Base-by-base conservation (phyloP, 1,140 invertebrate species). In the Chironomus striatipennis region DNA sequence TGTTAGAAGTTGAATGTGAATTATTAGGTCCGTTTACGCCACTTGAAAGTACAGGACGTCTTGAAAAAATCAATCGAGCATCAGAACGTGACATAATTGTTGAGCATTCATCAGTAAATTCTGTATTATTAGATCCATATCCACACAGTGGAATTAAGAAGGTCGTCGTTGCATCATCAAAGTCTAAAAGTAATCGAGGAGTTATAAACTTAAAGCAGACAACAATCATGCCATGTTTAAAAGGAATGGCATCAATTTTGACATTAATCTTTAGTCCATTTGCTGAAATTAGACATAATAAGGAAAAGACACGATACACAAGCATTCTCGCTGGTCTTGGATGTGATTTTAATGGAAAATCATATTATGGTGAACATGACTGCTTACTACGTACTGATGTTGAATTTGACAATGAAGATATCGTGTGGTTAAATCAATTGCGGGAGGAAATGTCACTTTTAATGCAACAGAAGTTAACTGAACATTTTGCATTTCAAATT, bases 321-420 rank as follows among this genome's bases (percentile, higher is more conserved):
- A 90, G 91, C 5, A 89, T 90, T 8, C 81, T 97, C 2, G 95
- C 93, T 83, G 95, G 95, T 7, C 84, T 97, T 1, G 95, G 95
- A 34, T 87, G 81, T 76, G 80, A 90, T 80, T 76, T 79, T 2
- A 76, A 80, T 8, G 81, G 84, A 17, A 76, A 80, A 21, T 80
- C 92, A 17, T 81, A 91, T 20, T 92, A 90, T 81, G 87, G 88
- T 18, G 92, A 94, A 76, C 93, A 96, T 81, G 95, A 98, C 82
- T 86, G 97, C 78, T 88, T 93, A 75, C 80, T 96, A 7, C 79
- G 83, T 70, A 90, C 95, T 78, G 92, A 95, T 81, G 86, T 88
- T 0, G 87, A 90, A 43, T 85, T 94, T 47, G 81, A 81, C 65
- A 85, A 88, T 18, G 84, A 89, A 9, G 90, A 93, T 80, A 82